Evolutionary conservation across 2,113 vertebrate species (phyloP), one percentile per base, ranked within the genome.

Genomic region (Pungitius pungitius): DNA sequence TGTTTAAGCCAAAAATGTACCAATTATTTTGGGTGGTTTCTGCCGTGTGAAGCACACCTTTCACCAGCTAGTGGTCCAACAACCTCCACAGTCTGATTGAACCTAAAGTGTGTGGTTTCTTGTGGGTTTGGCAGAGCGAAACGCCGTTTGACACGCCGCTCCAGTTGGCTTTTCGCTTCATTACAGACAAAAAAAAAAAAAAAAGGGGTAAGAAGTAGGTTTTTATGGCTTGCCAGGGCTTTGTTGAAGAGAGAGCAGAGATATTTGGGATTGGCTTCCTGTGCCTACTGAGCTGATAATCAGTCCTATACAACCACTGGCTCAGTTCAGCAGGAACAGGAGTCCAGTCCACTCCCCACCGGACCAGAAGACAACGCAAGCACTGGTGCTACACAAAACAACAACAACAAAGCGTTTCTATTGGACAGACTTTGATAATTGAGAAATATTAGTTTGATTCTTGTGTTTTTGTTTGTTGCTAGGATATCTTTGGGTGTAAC

Each of bases 251-350:
- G 43, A 67, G 58, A 54, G 69, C 69, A 67, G 30, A 61, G 54
- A 80, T 70, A 80, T 79, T 47, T 68, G 96, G 97, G 94, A 95
- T 91, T 93, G 95, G 95, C 95, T 95, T 99, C 96, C 96, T 91
- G 98, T 99, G 97, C 98, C 98, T 99, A 99, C 98, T 99, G 98
- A 99, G 95, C 97, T 99, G 98, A 99, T 97, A 95, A 97, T 90
- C 98, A 99, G 97, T 99, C 96, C 92, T 96, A 94, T 88, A 93
- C 88, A 97, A 93, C 95, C 91, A 97, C 97, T 99, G 97, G 98
- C 97, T 99, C 98, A 99, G 98, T 99, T 99, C 97, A 99, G 97
- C 96, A 99, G 97, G 97, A 99, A 99, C 98, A 99, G 98, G 97
- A 98, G 97, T 98, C 93, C 94, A 92, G 96, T 95, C 96, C 94